Percentiles rank a stretch among this genome's conserved stretches.
Conservation (phyloP, 2,888 invertebrate species). For the Thecophora atra region DNA sequence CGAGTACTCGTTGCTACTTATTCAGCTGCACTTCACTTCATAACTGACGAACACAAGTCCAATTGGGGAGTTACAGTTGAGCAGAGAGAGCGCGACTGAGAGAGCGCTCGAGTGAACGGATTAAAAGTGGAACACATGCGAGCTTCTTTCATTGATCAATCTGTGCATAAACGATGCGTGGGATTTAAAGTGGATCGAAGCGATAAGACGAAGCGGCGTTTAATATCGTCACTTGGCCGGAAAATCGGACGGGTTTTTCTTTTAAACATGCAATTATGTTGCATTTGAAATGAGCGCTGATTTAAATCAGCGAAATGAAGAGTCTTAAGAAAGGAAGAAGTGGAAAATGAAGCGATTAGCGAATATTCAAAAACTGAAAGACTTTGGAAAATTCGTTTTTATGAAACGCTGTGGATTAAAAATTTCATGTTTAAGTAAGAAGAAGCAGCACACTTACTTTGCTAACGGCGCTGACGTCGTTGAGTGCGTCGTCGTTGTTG, state of each 20-base stretch:
- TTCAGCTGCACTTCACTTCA: too few species aligned
- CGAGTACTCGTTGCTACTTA: too few species aligned
- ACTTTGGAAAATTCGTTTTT: too few species aligned
- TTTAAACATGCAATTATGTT: neutral
- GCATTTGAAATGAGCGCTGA: neutral
- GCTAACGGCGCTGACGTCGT: slow-evolving; percentile 44
- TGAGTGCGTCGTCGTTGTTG: slow-evolving; percentile 46
- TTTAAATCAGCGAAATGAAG: neutral
- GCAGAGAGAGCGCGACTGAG: too few species aligned
- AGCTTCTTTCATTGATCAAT: neutral
- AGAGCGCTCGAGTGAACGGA: too few species aligned
- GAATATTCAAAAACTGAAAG: too few species aligned
- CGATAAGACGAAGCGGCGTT: neutral
- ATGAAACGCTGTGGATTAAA: too few species aligned
- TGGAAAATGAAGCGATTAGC: too few species aligned
- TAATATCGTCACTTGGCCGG: neutral
- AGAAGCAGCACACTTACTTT: slow-evolving; percentile 51
- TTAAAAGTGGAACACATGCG: too few species aligned
- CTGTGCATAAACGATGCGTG: neutral
- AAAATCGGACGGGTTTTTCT: neutral
- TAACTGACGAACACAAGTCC: too few species aligned
- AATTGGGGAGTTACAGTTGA: too few species aligned
- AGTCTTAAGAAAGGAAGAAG: neutral
- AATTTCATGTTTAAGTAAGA: neutral
- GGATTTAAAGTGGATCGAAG: neutral